These are phyloP conservation scores for Oncorhynchus kisutch DNA, from an alignment of 2,113 vertebrate genomes.

Conservation along the genomic window DNA sequence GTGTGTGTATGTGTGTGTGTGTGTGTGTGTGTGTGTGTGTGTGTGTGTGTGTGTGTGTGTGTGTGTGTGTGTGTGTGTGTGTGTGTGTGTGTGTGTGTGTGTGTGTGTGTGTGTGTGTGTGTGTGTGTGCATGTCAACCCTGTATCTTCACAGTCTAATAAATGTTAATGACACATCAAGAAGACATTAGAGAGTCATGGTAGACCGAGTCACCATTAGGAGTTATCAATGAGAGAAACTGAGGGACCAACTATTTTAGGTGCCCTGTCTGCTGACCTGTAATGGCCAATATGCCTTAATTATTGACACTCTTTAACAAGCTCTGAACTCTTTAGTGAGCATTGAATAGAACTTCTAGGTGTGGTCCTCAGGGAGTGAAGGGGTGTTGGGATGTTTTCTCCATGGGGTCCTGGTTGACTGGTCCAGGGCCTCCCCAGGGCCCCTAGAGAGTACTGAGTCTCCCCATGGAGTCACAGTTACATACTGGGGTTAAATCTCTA, in stretches of 20 bases:
- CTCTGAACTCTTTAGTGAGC: conserved; percentile 32
- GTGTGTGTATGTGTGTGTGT: neutral
- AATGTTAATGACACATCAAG: conserved; percentile 55
- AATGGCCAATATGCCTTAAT: conserved; percentile 86
- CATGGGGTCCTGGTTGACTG: conserved; percentile 69
- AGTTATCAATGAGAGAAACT: conserved; percentile 73
- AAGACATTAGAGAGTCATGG: conserved; percentile 76
- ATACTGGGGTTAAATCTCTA: conserved; percentile 17
- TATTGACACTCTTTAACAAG: conserved; percentile 85
- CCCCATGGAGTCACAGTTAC: neutral
- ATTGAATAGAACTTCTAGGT: conserved; percentile 68
- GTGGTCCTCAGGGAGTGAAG: conserved; percentile 69
- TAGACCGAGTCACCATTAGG: conserved; percentile 84
- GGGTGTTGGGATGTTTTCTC: conserved; percentile 72
- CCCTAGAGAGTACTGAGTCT: conserved; percentile 47
- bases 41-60: neutral
- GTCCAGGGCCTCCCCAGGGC: conserved; percentile 67
- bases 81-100: neutral
- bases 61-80: no score
- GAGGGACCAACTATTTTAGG: conserved; percentile 83
- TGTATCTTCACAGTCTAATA: conserved; percentile 33
- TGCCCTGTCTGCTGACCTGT: conserved; percentile 81
- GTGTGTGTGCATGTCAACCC: neutral
- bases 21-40: neutral
- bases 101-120: neutral